A percentile compares a stretch with the other conserved stretches of the same genome.
Evolutionary conservation across 2,888 invertebrate genomes (phyloP).

Genomic region (Drosophila infuscata): DNA sequence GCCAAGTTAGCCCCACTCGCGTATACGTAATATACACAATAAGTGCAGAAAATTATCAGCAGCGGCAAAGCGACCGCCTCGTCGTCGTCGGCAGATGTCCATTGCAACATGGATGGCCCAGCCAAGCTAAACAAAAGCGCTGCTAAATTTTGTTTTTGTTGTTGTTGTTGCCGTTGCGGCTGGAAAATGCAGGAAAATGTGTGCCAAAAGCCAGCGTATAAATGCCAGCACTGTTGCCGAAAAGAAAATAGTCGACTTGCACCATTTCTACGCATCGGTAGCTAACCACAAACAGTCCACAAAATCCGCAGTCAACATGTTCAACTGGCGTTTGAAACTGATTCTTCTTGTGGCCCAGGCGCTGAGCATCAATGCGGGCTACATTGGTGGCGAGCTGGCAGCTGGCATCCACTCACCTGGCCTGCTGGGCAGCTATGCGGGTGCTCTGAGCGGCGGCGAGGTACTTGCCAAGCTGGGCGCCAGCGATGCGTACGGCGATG

Average conservation of each 20-base stretch:
- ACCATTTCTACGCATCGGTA: conserved; percentile 76
- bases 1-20: conserved; percentile 40
- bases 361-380: conserved; percentile 32
- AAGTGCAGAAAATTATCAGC: conserved; percentile 77
- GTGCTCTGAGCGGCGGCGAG: conserved; percentile 63
- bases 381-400: conserved; percentile 55
- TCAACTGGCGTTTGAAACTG: conserved; percentile 50
- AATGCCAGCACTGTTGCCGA: conserved; percentile 54
- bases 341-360: conserved; percentile 57
- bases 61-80: conserved; percentile 40
- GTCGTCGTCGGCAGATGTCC: conserved; percentile 72
- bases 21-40: conserved; percentile 72
- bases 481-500: conserved; percentile 31
- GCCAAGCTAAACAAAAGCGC: conserved; percentile 71
- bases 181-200: conserved; percentile 76
- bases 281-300: conserved; percentile 7
- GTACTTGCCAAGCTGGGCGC: conserved; percentile 60
- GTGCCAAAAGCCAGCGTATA: conserved; percentile 66
- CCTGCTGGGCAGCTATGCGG: conserved; percentile 70
- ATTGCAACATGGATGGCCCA: conserved; percentile 71
- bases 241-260: conserved; percentile 79
- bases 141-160: conserved; percentile 23
- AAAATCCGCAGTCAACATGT: conserved; percentile 35
- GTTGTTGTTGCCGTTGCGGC: conserved; percentile 36
- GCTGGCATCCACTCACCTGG: conserved; percentile 63